These are phyloP conservation scores for Euschistus heros DNA, from an alignment of 1,140 invertebrate genomes.

Conservation along the genomic window DNA sequence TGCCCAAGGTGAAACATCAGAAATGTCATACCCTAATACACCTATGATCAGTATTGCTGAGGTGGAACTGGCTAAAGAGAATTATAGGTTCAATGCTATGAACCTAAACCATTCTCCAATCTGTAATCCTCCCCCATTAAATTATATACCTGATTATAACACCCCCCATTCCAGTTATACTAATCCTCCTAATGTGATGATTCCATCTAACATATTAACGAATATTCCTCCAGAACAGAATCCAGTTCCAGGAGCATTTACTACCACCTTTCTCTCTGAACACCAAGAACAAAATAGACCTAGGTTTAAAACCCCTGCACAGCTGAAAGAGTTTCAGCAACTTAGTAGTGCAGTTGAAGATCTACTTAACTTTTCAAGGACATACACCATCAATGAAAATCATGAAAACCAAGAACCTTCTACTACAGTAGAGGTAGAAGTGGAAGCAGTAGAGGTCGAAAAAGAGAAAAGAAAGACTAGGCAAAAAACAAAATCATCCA, in stretches of 20 bases:
- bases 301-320: conserved; percentile 17
- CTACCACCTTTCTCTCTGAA: not conserved
- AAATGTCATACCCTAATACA: conserved; percentile 18
- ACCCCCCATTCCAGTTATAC: not conserved
- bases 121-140: not conserved
- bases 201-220: not conserved
- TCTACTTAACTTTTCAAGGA: conserved; percentile 1
- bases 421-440: too few relatives aligned
- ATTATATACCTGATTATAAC: not conserved
- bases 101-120: too few relatives aligned
- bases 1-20: not conserved
- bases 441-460: too few relatives aligned
- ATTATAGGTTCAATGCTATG: not conserved
- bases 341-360: conserved; percentile 1
- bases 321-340: conserved; percentile 15
- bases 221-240: not conserved
- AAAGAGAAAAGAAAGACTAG: too few relatives aligned
- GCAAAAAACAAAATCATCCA: too few relatives aligned
- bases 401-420: conserved; percentile 1
- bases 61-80: not conserved
- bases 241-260: conserved; percentile 4
- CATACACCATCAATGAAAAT: too few relatives aligned
- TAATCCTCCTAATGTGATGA: not conserved
- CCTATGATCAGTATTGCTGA: conserved; percentile 24
- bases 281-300: not conserved